A percentile compares a stretch with the other conserved stretches of the same genome.
Evolutionary conservation across 1,140 invertebrate genomes (phyloP).

Genomic region (Hermetia illucens): DNA sequence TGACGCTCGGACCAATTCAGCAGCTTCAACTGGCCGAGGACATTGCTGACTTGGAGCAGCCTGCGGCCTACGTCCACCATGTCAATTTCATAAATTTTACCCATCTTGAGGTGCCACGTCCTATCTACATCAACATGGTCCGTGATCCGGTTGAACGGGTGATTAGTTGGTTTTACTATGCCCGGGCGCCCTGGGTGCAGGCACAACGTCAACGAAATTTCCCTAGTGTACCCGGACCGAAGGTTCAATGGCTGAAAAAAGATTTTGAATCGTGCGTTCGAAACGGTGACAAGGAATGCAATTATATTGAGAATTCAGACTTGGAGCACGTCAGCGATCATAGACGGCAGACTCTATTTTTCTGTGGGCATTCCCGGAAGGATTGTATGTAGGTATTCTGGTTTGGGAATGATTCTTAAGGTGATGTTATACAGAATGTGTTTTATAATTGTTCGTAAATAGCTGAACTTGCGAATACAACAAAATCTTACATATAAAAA

Average conservation of each 20-base stretch:
- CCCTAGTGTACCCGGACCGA: conserved; percentile 59
- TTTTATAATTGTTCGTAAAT: no score
- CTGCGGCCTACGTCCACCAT: conserved; percentile 21
- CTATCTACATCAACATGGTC: conserved; percentile 79
- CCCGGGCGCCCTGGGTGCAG: conserved; percentile 56
- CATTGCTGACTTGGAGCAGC: conserved; percentile 11
- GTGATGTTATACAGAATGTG: no score
- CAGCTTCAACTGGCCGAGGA: conserved; percentile 37
- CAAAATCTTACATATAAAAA: no score
- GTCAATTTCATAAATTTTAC: conserved; percentile 35
- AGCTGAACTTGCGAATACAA: no score
- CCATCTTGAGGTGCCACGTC: conserved; percentile 62
- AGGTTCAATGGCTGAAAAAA: conserved; percentile 72
- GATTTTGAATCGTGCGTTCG: conserved; percentile 74
- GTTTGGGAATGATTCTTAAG: not conserved
- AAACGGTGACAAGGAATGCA: conserved; percentile 61
- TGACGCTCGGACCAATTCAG: conserved; percentile 52
- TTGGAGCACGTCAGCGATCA: conserved; percentile 68
- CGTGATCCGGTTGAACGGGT: conserved; percentile 77
- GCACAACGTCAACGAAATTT: conserved; percentile 42
- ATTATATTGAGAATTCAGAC: conserved; percentile 56
- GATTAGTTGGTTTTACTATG: conserved; percentile 77
- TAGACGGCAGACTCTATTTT: conserved; percentile 67
- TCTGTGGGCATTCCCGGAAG: conserved; percentile 68
- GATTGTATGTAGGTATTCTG: conserved; percentile 60